Base-by-base conservation (phyloP, 2,888 invertebrate genomes). In the Crioceris asparagi region DNA sequence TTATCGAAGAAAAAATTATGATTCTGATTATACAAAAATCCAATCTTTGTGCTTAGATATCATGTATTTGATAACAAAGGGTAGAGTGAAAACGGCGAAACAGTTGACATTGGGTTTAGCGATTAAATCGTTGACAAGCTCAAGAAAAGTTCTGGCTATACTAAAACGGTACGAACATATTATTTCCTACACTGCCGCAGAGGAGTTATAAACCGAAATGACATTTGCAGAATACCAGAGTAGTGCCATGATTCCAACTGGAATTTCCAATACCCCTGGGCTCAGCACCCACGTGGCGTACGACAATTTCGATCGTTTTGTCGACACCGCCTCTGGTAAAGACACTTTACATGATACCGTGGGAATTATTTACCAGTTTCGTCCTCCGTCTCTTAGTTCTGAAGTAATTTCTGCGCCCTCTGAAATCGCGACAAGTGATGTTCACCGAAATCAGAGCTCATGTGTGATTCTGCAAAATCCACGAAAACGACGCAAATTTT, bases 71-170 rank as follows among this genome's bases (percentile, higher is more conserved):
- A 11, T 29, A 7, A 11, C 29, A 7, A 29, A 29, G 11, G 29
- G 29, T 11, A n/a, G 29, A n/a, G 11, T 29, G 6, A 29, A 29
- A 12, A 7, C 29, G 11, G 6, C 29, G 11, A 29, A 29, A 29
- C 29, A 29, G 6, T 11, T 29, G 5, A 29, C n/a, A 6, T 12
- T 29, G 11, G 29, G 29, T 7, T 6, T 12, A 29, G 29, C n/a
- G 6, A 12, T 12, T 5, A 29, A 29, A 11, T 29, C 29, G 11
- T 6, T 29, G 6, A 29, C 29, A 29, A 12, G 29, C 14, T 29
- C 29, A 12, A n/a, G 29, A 29, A 29, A 29, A 12, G 29, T 29
- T 29, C 29, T 29, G 29, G 11, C 29, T 6, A 29, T 29, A 6
- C 14, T 29, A 11, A 29, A 29, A 6, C 6, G 29, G 11, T 29